Percentiles rank a stretch among this genome's conserved stretches.
Conservation (phyloP, 2,113 vertebrate genomes). For the Tragulus kanchil region DNA sequence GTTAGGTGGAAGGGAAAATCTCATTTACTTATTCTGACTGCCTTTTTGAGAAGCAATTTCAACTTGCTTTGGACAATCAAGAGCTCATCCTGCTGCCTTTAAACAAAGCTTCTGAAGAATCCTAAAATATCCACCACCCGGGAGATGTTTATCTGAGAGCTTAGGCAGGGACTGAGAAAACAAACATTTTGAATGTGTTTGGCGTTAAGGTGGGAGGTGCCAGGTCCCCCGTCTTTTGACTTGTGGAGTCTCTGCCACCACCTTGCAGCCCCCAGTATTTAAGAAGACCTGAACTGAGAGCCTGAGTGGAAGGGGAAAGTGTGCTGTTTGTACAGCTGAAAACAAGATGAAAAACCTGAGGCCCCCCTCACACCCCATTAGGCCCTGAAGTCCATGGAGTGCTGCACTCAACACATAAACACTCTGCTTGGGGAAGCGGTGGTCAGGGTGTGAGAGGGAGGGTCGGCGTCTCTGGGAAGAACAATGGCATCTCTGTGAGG, state of each 20-base stretch:
- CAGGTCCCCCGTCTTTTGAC: conserved; percentile 69
- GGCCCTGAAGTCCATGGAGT: conserved; percentile 94
- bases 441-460: conserved; percentile 89
- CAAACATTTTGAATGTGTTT: conserved; percentile 87
- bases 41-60: conserved; percentile 63
- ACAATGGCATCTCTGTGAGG: conserved; percentile 90
- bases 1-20: background rate
- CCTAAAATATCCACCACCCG: conserved; percentile 81
- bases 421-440: conserved; percentile 93
- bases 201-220: no score
- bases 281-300: conserved; percentile 83
- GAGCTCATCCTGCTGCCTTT: background rate
- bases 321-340: conserved; percentile 99
- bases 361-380: conserved; percentile 98
- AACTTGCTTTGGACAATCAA: conserved; percentile 73
- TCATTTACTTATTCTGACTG: background rate
- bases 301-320: conserved; percentile 88
- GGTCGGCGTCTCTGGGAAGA: conserved; percentile 86
- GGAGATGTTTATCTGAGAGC: conserved; percentile 87
- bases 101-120: conserved; percentile 78
- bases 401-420: conserved; percentile 98
- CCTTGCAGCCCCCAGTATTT: conserved; percentile 80
- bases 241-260: conserved; percentile 87
- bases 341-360: conserved; percentile 98
- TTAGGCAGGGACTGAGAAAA: conserved; percentile 88